Conservation (phyloP, 2,113 vertebrate species). For the Pseudolaguvia tuberculata region DNA sequence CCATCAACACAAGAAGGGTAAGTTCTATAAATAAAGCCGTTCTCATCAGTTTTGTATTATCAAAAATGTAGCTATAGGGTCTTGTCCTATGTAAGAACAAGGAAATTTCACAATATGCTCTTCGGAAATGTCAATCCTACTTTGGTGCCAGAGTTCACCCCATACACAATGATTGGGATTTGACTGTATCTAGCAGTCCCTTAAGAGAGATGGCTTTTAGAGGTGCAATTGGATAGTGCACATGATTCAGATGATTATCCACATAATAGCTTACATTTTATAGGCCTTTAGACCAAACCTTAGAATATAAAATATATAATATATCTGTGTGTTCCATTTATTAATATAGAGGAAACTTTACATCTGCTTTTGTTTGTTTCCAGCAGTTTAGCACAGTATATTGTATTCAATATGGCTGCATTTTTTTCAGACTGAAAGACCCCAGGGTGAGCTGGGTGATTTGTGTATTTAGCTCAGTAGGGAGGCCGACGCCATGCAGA, state of each 20-base stretch:
- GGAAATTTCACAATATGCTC: neutral
- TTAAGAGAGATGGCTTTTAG: neutral
- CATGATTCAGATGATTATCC: neutral
- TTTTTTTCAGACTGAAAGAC: constrained; percentile 18
- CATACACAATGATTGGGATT: neutral
- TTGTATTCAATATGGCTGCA: constrained; percentile 30
- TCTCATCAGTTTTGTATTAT: neutral
- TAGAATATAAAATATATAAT: too few relatives aligned
- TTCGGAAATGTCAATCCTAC: neutral
- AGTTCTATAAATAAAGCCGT: too few relatives aligned
- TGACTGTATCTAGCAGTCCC: neutral
- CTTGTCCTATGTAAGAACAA: too few relatives aligned
- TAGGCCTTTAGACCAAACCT: neutral
- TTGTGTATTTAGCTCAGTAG: constrained; percentile 44
- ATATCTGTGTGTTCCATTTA: too few relatives aligned
- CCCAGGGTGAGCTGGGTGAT: constrained; percentile 28
- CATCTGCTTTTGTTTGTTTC: constrained; percentile 15
- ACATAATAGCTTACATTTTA: neutral
- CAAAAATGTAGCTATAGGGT: too few relatives aligned
- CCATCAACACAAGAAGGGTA: neutral
- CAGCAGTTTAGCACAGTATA: constrained; percentile 18
- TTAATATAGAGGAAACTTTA: neutral
- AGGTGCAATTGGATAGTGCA: neutral
- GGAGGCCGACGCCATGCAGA: constrained; percentile 42
- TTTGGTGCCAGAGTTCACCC: neutral